Percentiles rank a stretch among this genome's conserved stretches.
Evolutionary conservation across 2,888 invertebrate species (phyloP).

Genomic region (Nomada flava): DNA sequence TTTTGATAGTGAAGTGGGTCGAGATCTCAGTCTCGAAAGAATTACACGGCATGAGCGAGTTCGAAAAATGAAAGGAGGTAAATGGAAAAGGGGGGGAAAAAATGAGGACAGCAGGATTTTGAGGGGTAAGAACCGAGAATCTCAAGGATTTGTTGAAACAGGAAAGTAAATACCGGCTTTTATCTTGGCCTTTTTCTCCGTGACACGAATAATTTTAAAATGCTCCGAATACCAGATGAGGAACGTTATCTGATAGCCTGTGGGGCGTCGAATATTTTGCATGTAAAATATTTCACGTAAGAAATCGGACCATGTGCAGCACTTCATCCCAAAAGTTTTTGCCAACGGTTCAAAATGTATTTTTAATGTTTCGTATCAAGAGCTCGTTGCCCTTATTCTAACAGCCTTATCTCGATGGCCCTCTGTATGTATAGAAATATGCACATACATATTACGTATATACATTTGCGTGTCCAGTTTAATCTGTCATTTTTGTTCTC

Average conservation of each 20-base stretch:
- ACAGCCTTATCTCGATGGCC: no score
- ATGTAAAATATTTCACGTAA: not conserved
- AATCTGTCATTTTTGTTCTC: no score
- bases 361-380: not conserved
- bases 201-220: conserved; percentile 37
- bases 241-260: conserved; percentile 44
- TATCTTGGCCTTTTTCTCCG: conserved; percentile 1
- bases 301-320: conserved; percentile 4
- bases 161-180: conserved; percentile 8
- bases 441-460: no score
- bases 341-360: not conserved
- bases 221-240: conserved; percentile 34
- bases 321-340: not conserved
- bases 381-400: conserved; percentile 4
- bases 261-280: conserved; percentile 31
- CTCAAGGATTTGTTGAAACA: conserved; percentile 25
- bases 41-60: conserved; percentile 23
- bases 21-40: conserved; percentile 32
- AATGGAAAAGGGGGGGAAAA: not conserved
- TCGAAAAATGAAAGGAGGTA: conserved; percentile 14
- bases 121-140: conserved; percentile 24
- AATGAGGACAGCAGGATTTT: not conserved
- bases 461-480: no score
- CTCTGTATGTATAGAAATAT: no score
- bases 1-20: conserved; percentile 41